A percentile compares a stretch with the other conserved stretches of the same genome.
phyloP scores from a whole-genome alignment of 2,797 vertebrate genomes.

The Cetoscarus ocellatus region DNA sequence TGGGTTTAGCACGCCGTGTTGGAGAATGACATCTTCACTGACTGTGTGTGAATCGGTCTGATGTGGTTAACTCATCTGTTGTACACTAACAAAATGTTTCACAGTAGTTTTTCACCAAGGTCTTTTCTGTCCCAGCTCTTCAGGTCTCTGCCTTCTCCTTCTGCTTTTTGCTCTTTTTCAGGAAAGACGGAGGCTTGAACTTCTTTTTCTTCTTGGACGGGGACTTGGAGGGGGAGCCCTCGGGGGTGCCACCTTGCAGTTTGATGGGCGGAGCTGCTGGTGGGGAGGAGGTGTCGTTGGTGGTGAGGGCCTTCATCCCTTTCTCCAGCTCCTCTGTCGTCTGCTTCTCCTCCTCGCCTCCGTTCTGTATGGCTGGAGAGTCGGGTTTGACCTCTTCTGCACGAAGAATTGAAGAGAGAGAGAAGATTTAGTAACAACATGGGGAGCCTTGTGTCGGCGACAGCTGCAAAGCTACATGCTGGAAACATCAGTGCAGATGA shows the following conservation, averaged over 20 bases:
- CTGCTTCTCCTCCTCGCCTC: conserved; percentile 89
- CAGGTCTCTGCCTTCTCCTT: conserved; percentile 96
- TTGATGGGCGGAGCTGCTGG: conserved; percentile 72
- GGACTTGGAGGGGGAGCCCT: conserved; percentile 96
- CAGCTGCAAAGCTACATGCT: conserved; percentile 51
- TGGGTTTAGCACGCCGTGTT: conserved; percentile 18
- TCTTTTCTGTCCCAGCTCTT: conserved; percentile 58
- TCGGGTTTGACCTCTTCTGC: conserved; percentile 71
- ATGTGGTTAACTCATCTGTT: conserved; percentile 46
- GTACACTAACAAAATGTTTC: conserved; percentile 55
- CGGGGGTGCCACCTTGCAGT: conserved; percentile 83
- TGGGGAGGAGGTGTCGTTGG: conserved; percentile 80
- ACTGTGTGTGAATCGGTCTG: conserved; percentile 44
- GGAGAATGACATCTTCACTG: conserved; percentile 46
- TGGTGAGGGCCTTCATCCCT: conserved; percentile 87
- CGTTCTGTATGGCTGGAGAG: conserved; percentile 84
- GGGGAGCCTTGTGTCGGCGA: neutral
- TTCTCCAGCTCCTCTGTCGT: conserved; percentile 91
- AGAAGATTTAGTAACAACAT: conserved; percentile 6
- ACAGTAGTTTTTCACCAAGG: conserved; percentile 69
- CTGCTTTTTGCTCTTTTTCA: conserved; percentile 96
- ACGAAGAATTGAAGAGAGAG: conserved; percentile 1
- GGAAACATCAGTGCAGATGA: conserved; percentile 55
- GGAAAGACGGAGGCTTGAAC: conserved; percentile 97
- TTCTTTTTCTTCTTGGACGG: conserved; percentile 99